phyloP scores from a whole-genome alignment of 2,797 vertebrate species.

The Linurgus olivaceus region DNA sequence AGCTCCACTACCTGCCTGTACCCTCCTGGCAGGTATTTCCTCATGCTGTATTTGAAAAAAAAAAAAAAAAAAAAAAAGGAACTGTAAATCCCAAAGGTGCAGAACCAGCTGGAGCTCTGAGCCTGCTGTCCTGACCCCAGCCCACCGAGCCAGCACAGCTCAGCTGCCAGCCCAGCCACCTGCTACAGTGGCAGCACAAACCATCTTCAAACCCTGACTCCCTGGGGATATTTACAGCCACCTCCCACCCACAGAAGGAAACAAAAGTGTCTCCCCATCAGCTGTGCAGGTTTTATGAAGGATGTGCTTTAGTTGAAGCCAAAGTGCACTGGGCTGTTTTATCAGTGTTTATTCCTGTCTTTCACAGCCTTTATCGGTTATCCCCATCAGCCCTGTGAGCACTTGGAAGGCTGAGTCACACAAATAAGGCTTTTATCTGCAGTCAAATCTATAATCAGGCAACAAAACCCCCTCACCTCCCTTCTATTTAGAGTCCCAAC shows the following conservation, averaged over 20 bases:
- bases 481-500: conserved; percentile 27
- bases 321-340: background rate
- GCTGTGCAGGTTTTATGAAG: conserved; percentile 22
- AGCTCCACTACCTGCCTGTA: background rate
- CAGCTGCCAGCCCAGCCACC: background rate
- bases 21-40: background rate
- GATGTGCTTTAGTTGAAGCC: conserved; percentile 19
- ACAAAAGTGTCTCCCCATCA: background rate
- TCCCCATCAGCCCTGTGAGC: conserved; percentile 39
- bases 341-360: conserved; percentile 59
- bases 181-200: rapidly evolving
- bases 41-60: background rate
- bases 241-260: background rate
- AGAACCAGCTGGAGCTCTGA: background rate
- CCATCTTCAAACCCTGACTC: background rate
- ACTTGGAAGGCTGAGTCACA: conserved; percentile 17
- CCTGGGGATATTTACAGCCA: background rate
- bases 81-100: background rate
- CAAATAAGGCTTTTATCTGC: conserved; percentile 45
- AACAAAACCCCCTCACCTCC: background rate
- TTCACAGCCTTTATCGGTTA: conserved; percentile 54
- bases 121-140: rapidly evolving
- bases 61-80: background rate
- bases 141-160: background rate
- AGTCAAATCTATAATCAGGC: conserved; percentile 36